Conservation (phyloP, 1,140 invertebrate species). For the Papilio helenus region DNA sequence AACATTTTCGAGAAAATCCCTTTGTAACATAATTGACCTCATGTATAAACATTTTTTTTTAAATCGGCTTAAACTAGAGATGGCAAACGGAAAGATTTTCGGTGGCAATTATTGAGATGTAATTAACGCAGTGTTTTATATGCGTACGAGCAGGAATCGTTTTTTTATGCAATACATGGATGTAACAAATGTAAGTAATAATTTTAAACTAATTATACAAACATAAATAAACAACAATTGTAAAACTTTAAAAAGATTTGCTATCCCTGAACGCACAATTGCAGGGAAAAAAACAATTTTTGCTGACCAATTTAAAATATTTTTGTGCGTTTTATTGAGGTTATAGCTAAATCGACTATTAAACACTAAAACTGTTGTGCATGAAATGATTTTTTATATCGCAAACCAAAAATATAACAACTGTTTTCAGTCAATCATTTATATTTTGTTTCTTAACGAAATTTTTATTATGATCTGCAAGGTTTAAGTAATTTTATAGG, state of each 20-base stretch:
- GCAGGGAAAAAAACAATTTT: background rate
- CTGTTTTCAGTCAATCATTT: background rate
- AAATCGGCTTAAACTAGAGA: background rate
- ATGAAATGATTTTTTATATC: background rate
- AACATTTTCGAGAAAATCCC: background rate
- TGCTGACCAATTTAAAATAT: background rate
- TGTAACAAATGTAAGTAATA: background rate
- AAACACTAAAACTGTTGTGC: background rate
- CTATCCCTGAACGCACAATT: background rate
- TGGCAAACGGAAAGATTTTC: background rate
- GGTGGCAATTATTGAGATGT: too few species aligned
- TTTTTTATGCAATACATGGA: background rate
- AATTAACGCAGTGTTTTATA: background rate
- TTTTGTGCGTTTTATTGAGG: background rate
- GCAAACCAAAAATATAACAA: background rate
- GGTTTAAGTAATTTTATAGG: background rate
- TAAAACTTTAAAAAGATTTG: background rate
- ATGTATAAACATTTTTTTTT: background rate
- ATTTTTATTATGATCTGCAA: background rate
- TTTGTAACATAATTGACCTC: background rate
- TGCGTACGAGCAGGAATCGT: background rate
- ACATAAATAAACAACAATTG: background rate
- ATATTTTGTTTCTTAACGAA: background rate
- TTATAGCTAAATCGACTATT: background rate
- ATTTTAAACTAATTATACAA: background rate